Conservation (phyloP, 2,888 invertebrate genomes). For the Heteromurus nitidus region DNA sequence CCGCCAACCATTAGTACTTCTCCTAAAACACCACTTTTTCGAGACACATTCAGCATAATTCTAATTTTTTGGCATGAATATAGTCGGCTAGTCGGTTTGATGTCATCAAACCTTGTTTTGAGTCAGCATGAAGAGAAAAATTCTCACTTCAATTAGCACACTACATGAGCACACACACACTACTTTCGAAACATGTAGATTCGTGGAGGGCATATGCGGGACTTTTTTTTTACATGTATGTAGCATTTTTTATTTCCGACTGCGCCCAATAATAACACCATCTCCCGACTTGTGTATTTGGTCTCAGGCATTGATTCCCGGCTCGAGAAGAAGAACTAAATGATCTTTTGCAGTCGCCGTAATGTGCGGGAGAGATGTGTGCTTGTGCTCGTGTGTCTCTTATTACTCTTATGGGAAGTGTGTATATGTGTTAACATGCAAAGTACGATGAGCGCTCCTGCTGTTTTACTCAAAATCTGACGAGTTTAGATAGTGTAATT, state of each 20-base stretch:
- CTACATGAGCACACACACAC: too few species aligned
- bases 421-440: not conserved
- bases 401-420: too few species aligned
- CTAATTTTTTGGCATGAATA: slow-evolving; percentile 42
- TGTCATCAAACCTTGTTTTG: slow-evolving; percentile 60
- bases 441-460: slow-evolving; percentile 5
- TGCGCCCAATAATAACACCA: too few species aligned
- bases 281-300: too few species aligned
- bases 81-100: slow-evolving; percentile 55
- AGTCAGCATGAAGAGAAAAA: slow-evolving; percentile 49
- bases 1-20: slow-evolving; percentile 13
- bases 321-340: too few species aligned
- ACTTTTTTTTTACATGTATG: too few species aligned
- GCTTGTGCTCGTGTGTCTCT: not conserved
- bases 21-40: slow-evolving; percentile 41
- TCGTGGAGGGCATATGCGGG: too few species aligned
- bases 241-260: too few species aligned
- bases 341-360: too few species aligned
- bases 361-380: too few species aligned
- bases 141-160: slow-evolving; percentile 61
- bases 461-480: slow-evolving; percentile 12
- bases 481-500: not conserved
- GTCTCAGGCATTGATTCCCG: too few species aligned
- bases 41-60: slow-evolving; percentile 46
- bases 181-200: too few species aligned